Evolutionary conservation across 2,888 invertebrate genomes (phyloP).

Genomic region (Leptothorax acervorum): DNA sequence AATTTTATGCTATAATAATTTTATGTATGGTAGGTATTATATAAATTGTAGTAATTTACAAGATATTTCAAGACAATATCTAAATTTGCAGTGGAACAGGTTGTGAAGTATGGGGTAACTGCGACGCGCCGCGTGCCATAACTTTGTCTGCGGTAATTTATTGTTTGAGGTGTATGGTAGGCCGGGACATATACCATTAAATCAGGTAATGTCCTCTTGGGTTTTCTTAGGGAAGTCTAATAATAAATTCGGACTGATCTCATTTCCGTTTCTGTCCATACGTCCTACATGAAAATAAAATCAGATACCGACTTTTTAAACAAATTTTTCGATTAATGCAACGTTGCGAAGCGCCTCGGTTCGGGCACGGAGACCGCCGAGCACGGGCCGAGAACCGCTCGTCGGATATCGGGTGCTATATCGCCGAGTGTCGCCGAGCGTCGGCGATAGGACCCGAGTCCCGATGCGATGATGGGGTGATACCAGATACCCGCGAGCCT

Average conservation of each 20-base stretch:
- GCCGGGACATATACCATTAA: slow-evolving; percentile 98
- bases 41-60: background rate
- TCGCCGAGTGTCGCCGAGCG: too few relatives aligned
- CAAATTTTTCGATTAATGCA: too few relatives aligned
- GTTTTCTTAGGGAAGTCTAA: background rate
- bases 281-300: too few relatives aligned
- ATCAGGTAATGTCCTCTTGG: slow-evolving; percentile 89
- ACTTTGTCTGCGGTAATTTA: slow-evolving; percentile 98
- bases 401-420: too few relatives aligned
- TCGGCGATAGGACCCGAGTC: too few relatives aligned
- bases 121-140: slow-evolving; percentile 98
- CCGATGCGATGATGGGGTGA: too few relatives aligned
- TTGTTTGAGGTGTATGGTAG: slow-evolving; percentile 98
- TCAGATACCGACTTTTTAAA: too few relatives aligned
- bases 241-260: background rate
- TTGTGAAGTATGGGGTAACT: slow-evolving; percentile 97
- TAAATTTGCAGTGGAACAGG: slow-evolving; percentile 92
- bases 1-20: background rate
- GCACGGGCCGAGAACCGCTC: too few relatives aligned
- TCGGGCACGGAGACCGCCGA: too few relatives aligned
- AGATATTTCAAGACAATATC: background rate
- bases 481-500: too few relatives aligned
- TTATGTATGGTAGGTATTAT: background rate
- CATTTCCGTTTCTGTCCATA: slow-evolving; percentile 70
- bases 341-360: too few relatives aligned